Conservation (phyloP, 2,888 invertebrate genomes). For the Bugula neritina region DNA sequence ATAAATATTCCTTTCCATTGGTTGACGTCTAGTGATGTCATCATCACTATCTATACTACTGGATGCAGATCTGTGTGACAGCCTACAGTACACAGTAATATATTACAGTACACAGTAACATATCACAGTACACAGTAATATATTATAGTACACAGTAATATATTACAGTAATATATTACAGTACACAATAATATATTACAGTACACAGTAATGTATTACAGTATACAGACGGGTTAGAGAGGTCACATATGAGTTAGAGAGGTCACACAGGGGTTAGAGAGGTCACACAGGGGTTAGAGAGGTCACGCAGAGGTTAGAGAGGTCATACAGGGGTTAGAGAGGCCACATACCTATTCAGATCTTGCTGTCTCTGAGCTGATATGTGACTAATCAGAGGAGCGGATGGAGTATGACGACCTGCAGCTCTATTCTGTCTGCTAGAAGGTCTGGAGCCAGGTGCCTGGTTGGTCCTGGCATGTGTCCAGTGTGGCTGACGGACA, state of each 20-base stretch:
- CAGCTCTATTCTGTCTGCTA: neutral
- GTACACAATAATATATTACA: too few species aligned
- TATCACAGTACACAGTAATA: too few species aligned
- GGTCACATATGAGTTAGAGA: too few species aligned
- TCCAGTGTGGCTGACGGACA: conserved; percentile 18
- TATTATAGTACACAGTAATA: too few species aligned
- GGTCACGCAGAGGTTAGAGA: too few species aligned
- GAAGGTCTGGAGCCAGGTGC: neutral
- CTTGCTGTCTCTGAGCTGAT: conserved; percentile 20
- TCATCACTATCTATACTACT: conserved; percentile 24
- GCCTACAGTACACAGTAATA: neutral
- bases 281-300: too few species aligned
- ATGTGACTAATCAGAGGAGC: neutral
- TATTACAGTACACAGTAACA: too few species aligned
- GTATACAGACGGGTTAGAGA: too few species aligned
- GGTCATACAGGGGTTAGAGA: too few species aligned
- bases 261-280: too few species aligned
- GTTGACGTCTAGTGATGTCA: neutral
- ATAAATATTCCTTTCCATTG: conserved; percentile 25
- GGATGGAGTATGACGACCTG: neutral
- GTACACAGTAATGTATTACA: too few species aligned
- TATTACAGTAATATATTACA: too few species aligned
- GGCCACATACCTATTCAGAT: conserved; percentile 4
- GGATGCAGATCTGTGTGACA: conserved; percentile 14
- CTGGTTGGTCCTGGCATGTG: neutral